Evolutionary conservation across 2,888 invertebrate genomes (phyloP).

Genomic region (Nasonia oneida): DNA sequence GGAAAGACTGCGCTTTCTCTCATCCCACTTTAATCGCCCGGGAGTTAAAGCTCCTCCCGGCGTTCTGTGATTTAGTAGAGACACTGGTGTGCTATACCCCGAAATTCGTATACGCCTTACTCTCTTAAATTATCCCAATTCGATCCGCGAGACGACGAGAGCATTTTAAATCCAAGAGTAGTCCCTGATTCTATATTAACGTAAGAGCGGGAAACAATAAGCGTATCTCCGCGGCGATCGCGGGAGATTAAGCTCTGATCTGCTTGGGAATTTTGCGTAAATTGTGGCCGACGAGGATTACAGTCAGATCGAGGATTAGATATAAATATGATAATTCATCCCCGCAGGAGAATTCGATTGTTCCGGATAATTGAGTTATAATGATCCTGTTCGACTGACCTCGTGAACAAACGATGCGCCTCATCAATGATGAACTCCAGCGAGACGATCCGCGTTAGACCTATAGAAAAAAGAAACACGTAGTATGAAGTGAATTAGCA

Average conservation of each 20-base stretch:
- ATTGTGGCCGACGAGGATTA: background rate
- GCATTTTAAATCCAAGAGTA: conserved; percentile 12
- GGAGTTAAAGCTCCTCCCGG: background rate
- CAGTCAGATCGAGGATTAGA: background rate
- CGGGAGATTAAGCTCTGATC: background rate
- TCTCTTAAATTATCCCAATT: conserved; percentile 47
- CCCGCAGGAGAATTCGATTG: background rate
- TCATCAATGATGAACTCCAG: background rate
- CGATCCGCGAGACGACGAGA: background rate
- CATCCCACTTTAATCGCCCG: conserved; percentile 22
- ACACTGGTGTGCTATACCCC: background rate
- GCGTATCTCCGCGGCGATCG: background rate
- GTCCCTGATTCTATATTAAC: conserved; percentile 28
- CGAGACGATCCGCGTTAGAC: background rate
- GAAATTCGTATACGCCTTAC: background rate
- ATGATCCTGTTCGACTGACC: background rate
- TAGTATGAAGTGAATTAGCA: background rate
- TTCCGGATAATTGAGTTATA: background rate
- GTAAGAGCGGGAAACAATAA: background rate
- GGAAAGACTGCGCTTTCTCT: background rate
- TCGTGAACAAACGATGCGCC: background rate
- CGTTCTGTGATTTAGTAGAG: background rate
- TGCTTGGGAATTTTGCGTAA: background rate
- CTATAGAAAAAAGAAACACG: background rate
- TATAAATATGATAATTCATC: background rate